Conservation (phyloP, 2,888 invertebrate genomes). For the Philhelius pedissequus region DNA sequence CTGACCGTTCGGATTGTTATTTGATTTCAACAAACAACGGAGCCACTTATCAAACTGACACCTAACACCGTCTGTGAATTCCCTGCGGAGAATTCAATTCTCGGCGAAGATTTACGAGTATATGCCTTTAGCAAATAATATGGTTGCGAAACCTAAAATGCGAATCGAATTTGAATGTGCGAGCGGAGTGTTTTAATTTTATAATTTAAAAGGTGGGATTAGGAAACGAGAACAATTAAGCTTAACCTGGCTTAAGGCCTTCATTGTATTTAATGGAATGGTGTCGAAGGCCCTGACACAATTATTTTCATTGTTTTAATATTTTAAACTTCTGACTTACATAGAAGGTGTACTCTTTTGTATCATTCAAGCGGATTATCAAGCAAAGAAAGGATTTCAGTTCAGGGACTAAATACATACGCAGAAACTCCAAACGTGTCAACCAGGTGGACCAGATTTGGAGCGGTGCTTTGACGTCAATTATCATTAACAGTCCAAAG, state of each 20-base stretch:
- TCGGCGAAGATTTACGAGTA: conserved; percentile 34
- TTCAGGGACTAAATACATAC: no score
- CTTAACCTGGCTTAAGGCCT: not conserved
- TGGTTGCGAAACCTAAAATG: not conserved
- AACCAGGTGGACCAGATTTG: no score
- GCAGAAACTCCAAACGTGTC: no score
- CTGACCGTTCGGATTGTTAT: conserved; percentile 63
- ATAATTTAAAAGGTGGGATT: not conserved
- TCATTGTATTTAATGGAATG: not conserved
- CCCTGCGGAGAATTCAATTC: conserved; percentile 60
- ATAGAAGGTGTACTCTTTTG: no score
- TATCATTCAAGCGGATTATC: no score
- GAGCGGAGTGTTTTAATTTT: not conserved
- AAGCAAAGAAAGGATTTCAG: no score
- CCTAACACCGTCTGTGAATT: conserved; percentile 68
- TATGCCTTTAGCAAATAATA: not conserved
- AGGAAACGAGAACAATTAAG: not conserved
- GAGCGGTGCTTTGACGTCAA: no score
- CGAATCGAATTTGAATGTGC: conserved; percentile 14
- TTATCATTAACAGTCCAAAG: no score
- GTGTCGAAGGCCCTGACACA: not conserved
- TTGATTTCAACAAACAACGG: conserved; percentile 65
- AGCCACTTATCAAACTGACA: conserved; percentile 68
- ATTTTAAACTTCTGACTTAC: no score
- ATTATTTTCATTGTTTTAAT: no score